phyloP scores from a whole-genome alignment of 2,113 vertebrate genomes.

The Furnarius figulus region DNA sequence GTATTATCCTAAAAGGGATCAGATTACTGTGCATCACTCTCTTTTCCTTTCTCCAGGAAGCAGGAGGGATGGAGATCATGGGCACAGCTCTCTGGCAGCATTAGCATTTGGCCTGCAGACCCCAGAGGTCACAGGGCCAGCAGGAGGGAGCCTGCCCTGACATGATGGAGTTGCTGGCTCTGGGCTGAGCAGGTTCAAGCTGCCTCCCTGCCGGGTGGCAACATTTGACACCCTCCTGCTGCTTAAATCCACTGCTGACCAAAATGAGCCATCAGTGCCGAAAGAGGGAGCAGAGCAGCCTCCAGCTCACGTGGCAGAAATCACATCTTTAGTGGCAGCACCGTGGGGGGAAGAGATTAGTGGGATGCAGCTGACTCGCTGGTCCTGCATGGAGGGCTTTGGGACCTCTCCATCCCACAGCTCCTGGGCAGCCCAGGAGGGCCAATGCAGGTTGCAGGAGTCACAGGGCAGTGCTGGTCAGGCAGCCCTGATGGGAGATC shows the following conservation, averaged over 20 bases:
- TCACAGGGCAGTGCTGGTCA: neutral
- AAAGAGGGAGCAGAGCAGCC: neutral
- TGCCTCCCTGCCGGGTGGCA: neutral
- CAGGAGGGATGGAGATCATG: neutral
- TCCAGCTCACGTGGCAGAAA: neutral
- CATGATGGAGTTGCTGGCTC: neutral
- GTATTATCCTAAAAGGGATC: neutral
- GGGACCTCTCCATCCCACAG: neutral
- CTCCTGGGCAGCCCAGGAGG: neutral
- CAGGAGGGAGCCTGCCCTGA: neutral
- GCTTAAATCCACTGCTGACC: neutral
- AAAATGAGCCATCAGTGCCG: neutral
- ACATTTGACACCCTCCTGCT: neutral
- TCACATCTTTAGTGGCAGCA: neutral
- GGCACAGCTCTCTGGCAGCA: neutral
- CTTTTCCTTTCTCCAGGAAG: neutral
- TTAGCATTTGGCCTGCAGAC: neutral
- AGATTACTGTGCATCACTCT: neutral
- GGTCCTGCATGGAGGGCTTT: neutral
- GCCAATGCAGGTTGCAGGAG: accelerated
- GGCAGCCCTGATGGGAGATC: neutral
- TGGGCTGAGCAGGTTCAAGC: neutral
- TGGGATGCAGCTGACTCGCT: accelerated
- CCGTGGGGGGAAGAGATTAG: neutral
- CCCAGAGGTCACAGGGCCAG: neutral